A percentile compares a stretch with the other conserved stretches of the same genome.
These are phyloP conservation scores for Pseudoatta argentina DNA, from an alignment of 1,140 invertebrate genomes.

Conservation along the genomic window DNA sequence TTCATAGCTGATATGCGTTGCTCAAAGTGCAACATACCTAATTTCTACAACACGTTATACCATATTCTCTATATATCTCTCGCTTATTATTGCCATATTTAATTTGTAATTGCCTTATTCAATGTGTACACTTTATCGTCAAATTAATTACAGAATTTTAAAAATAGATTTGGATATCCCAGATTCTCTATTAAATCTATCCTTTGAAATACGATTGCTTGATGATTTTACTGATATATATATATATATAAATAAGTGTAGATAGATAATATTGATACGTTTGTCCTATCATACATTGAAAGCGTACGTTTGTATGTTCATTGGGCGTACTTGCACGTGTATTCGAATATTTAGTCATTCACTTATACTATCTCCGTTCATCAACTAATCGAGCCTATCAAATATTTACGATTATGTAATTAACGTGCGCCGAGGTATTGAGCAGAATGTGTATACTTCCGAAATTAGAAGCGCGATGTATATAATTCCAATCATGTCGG, in stretches of 20 bases:
- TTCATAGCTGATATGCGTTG: slow-evolving; percentile 15
- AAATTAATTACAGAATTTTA: slow-evolving; percentile 29
- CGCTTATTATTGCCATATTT: not conserved
- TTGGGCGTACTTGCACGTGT: not conserved
- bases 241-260: not conserved
- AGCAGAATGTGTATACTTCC: slow-evolving; percentile 19
- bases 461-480: slow-evolving; percentile 50
- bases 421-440: slow-evolving; percentile 5
- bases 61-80: not conserved
- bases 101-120: not conserved
- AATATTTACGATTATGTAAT: slow-evolving; percentile 56
- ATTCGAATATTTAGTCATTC: slow-evolving; percentile 45
- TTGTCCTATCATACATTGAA: not conserved
- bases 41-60: not conserved
- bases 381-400: slow-evolving; percentile 32
- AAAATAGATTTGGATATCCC: not conserved
- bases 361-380: slow-evolving; percentile 35
- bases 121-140: not conserved
- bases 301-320: not conserved
- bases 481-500: slow-evolving; percentile 51
- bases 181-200: not conserved
- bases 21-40: slow-evolving; percentile 15
- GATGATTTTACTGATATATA: slow-evolving; percentile 26
- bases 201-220: not conserved
- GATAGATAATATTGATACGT: slow-evolving; percentile 11